Conservation (phyloP, 2,888 invertebrate genomes). For the Lumbricus terrestris region DNA sequence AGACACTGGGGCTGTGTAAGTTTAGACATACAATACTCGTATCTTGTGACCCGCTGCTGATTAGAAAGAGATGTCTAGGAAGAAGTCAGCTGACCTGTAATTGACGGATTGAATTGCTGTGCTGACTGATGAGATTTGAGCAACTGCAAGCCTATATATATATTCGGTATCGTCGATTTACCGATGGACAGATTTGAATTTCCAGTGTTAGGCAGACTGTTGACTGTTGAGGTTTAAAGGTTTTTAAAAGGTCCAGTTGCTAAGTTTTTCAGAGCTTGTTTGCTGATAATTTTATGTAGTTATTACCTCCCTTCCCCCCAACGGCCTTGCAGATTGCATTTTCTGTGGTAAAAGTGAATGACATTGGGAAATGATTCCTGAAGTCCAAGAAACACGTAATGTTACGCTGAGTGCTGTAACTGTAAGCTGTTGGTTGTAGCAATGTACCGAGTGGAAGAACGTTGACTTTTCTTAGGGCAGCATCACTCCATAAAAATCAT, state of each 20-base stretch:
- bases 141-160: conserved; percentile 3
- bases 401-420: too few relatives aligned
- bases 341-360: neutral
- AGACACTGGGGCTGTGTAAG: neutral
- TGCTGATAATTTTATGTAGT: neutral
- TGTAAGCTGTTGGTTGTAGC: neutral
- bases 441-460: neutral
- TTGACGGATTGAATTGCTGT: neutral
- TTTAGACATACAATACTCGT: neutral
- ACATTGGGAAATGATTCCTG: neutral
- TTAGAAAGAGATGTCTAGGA: neutral
- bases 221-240: neutral
- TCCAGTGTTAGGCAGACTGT: neutral
- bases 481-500: too few relatives aligned
- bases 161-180: too few relatives aligned
- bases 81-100: neutral
- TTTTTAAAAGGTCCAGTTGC: neutral
- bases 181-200: neutral
- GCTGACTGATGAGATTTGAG: conserved; percentile 3
- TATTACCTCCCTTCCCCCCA: too few relatives aligned
- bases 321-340: neutral
- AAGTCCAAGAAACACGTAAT: neutral
- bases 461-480: too few relatives aligned
- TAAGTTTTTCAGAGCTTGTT: neutral
- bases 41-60: neutral